Conservation (phyloP, 2,113 vertebrate species). For the Podarcis cretensis region DNA sequence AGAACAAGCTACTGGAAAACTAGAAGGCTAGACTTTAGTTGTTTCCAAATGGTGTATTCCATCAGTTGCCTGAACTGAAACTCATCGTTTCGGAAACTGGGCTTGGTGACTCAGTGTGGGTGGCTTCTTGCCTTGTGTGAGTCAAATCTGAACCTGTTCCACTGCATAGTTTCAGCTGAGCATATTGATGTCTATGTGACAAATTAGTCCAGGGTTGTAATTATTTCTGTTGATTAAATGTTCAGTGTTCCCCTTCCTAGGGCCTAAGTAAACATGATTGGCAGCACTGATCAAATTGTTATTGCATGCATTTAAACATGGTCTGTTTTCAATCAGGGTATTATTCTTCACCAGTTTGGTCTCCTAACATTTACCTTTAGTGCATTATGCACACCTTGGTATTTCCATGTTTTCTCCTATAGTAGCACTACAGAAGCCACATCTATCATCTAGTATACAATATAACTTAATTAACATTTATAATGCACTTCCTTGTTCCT, state of each 20-base stretch:
- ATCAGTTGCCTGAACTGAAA: background rate
- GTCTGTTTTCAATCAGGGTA: background rate
- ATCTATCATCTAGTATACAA: background rate
- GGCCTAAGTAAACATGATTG: background rate
- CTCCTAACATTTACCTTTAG: background rate
- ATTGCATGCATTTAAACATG: background rate
- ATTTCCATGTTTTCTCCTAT: background rate
- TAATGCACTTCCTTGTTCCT: background rate
- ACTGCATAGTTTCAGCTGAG: background rate
- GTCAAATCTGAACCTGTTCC: conserved; percentile 38
- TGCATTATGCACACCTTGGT: background rate
- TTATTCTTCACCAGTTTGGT: background rate
- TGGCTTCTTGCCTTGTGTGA: conserved; percentile 11
- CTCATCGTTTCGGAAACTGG: conserved; percentile 22
- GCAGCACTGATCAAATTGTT: background rate
- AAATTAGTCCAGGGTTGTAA: background rate
- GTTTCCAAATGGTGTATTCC: conserved; percentile 8
- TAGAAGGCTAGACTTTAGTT: background rate
- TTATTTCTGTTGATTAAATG: conserved; percentile 25
- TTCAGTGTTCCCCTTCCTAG: background rate
- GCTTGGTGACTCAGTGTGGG: background rate
- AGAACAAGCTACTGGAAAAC: background rate
- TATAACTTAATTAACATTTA: background rate
- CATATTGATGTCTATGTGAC: background rate
- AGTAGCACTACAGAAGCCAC: background rate